A percentile compares a stretch with the other conserved stretches of the same genome.
These are phyloP conservation scores for Taxidea taxus DNA, from an alignment of 2,113 vertebrate species.

Conservation along the genomic window DNA sequence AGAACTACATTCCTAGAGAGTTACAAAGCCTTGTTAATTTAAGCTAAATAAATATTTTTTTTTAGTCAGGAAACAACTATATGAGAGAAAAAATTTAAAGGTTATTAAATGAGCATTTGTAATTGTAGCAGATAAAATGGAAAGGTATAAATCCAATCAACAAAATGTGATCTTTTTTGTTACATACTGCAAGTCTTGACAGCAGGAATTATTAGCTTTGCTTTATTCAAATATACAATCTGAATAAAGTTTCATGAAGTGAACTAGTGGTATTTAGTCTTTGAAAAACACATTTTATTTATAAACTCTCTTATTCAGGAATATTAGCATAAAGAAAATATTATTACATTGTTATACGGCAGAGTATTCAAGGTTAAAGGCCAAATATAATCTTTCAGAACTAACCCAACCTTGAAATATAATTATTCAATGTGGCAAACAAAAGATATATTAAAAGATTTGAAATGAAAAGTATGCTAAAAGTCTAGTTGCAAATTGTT, in stretches of 20 bases:
- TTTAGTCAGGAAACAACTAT: not conserved
- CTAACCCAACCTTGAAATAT: not conserved
- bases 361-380: constrained; percentile 1
- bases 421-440: not conserved
- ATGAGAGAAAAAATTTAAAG: constrained; percentile 15
- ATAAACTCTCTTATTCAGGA: not conserved
- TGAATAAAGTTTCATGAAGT: not conserved
- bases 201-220: not conserved
- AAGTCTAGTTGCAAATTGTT: not conserved
- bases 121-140: not conserved
- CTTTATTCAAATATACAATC: not conserved
- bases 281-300: constrained; percentile 25
- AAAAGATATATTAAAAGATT: not conserved
- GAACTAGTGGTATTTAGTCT: not conserved
- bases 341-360: not conserved
- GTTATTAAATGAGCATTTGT: constrained; percentile 39
- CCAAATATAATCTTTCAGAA: not conserved
- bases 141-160: not conserved
- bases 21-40: constrained; percentile 44
- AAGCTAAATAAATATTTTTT: constrained; percentile 12
- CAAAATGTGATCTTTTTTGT: constrained; percentile 13
- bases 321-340: not conserved
- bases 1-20: not conserved
- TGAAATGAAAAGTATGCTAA: constrained; percentile 9
- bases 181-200: not conserved